phyloP scores from a whole-genome alignment of 1,140 invertebrate species.

The Ceratoteleas bidentatus region DNA sequence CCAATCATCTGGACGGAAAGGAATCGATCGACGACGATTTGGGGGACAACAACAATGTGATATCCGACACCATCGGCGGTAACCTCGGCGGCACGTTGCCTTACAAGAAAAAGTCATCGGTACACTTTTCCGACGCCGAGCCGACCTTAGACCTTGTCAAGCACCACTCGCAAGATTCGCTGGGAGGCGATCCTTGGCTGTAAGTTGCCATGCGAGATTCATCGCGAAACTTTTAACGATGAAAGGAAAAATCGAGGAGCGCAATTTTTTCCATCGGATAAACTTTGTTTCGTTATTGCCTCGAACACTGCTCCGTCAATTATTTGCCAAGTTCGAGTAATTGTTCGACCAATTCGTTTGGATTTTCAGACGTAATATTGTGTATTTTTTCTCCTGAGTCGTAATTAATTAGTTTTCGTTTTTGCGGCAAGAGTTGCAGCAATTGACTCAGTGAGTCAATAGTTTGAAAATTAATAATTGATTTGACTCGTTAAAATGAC shows the following conservation, averaged over 20 bases:
- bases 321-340: background rate
- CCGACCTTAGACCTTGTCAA: slow-evolving; percentile 76
- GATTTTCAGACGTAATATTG: background rate
- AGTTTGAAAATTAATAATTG: no score
- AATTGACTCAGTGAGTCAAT: no score
- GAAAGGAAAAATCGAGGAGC: no score
- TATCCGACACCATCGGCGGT: slow-evolving; percentile 84
- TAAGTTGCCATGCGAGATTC: slow-evolving; percentile 50
- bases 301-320: background rate
- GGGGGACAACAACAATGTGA: slow-evolving; percentile 82
- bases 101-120: slow-evolving; percentile 82
- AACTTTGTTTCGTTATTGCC: background rate
- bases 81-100: slow-evolving; percentile 82
- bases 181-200: slow-evolving; percentile 80
- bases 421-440: no score
- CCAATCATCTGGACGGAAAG: slow-evolving; percentile 87
- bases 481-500: no score
- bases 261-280: background rate
- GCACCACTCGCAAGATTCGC: slow-evolving; percentile 76
- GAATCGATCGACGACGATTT: slow-evolving; percentile 79
- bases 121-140: slow-evolving; percentile 80
- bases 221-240: slow-evolving; percentile 1
- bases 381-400: no score
- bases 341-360: background rate
- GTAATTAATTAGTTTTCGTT: no score